Conservation (phyloP, 2,888 invertebrate genomes). For the Podabrus alpinus region DNA sequence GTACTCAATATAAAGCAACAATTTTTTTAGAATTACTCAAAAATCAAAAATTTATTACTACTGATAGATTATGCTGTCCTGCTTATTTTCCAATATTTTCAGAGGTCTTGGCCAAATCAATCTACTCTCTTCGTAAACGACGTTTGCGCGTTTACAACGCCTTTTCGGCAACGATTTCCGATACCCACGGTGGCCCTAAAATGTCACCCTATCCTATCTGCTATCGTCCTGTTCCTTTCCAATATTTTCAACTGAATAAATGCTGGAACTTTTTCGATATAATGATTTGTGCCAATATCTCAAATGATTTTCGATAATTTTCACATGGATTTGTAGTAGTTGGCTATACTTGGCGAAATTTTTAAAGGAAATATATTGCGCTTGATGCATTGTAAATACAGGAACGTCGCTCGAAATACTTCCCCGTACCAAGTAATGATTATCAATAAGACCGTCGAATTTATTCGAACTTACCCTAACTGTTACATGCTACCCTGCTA, state of each 20-base stretch:
- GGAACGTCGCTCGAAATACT: neutral
- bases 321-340: constrained; percentile 10
- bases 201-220: constrained; percentile 32
- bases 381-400: neutral
- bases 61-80: constrained; percentile 36
- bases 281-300: constrained; percentile 33
- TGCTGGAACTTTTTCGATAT: constrained; percentile 34
- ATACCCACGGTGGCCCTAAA: constrained; percentile 38
- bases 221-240: constrained; percentile 47
- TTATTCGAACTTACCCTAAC: neutral
- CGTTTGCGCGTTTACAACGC: constrained; percentile 34
- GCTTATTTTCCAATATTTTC: constrained; percentile 42
- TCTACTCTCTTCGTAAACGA: constrained; percentile 23
- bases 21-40: constrained; percentile 1
- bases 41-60: constrained; percentile 23
- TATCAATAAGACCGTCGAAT: neutral
- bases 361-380: neutral
- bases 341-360: neutral
- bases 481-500: constrained; percentile 22
- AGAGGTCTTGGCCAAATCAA: constrained; percentile 30
- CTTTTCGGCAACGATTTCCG: constrained; percentile 47
- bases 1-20: neutral
- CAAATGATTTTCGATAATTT: constrained; percentile 41
- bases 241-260: constrained; percentile 44
- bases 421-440: neutral